Conservation (phyloP, 1,140 invertebrate genomes). For the Triops cancriformis region DNA sequence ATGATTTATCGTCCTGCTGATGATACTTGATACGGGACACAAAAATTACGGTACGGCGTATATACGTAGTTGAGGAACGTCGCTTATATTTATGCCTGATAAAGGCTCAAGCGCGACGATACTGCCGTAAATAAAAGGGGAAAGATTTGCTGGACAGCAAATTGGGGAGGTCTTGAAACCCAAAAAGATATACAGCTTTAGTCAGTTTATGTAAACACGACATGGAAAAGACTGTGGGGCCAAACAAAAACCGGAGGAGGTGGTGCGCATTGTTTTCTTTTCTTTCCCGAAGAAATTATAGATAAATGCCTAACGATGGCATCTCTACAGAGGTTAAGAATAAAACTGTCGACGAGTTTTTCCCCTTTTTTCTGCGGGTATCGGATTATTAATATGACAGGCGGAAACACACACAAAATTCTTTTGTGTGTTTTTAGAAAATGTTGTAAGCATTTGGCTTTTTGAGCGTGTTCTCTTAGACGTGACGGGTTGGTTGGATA, state of each 20-base stretch:
- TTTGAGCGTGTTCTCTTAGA: not conserved
- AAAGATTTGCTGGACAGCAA: not conserved
- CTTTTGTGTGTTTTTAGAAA: not conserved
- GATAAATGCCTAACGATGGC: not conserved
- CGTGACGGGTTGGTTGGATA: not conserved
- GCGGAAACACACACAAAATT: too few relatives aligned
- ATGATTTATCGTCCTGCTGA: not conserved
- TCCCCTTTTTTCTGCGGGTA: too few relatives aligned
- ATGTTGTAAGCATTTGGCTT: not conserved
- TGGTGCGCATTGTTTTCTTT: not conserved
- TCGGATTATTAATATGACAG: too few relatives aligned
- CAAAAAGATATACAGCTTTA: not conserved
- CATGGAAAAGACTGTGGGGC: not conserved
- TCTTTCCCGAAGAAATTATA: not conserved
- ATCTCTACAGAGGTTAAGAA: too few relatives aligned
- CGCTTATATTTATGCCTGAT: conserved; percentile 5
- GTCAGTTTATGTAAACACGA: not conserved
- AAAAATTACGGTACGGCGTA: not conserved
- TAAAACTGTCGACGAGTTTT: too few relatives aligned
- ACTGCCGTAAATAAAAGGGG: not conserved
- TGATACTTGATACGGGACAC: not conserved
- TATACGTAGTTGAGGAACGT: not conserved
- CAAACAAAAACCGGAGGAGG: not conserved
- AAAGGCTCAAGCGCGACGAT: not conserved
- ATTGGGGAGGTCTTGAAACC: not conserved